A percentile compares a stretch with the other conserved stretches of the same genome.
Conservation (phyloP, 2,797 vertebrate genomes). For the Myoxocephalus aenaeus region DNA sequence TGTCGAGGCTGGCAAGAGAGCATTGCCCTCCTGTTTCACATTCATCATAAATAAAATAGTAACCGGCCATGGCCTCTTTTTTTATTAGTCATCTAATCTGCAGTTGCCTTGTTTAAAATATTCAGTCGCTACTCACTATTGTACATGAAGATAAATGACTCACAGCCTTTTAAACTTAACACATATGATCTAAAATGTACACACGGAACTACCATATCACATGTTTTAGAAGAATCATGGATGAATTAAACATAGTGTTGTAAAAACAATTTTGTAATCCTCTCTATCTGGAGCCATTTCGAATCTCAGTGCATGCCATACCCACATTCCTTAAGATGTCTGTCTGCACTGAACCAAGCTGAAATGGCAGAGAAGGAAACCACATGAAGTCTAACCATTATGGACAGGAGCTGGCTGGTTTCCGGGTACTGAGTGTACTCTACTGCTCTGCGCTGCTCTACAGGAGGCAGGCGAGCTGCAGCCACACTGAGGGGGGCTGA, state of each 20-base stretch:
- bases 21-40: conserved; percentile 46
- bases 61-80: conserved; percentile 28
- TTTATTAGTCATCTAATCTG: conserved; percentile 8
- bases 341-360: conserved; percentile 55
- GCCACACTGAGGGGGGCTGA: conserved; percentile 41
- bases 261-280: conserved; percentile 44
- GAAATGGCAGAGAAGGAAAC: conserved; percentile 69
- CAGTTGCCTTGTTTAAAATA: not conserved
- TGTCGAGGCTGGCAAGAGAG: conserved; percentile 33
- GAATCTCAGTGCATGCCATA: conserved; percentile 57
- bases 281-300: conserved; percentile 34
- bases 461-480: conserved; percentile 39
- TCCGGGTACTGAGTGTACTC: conserved; percentile 66
- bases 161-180: not conserved
- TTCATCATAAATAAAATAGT: conserved; percentile 68
- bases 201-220: not conserved
- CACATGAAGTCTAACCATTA: conserved; percentile 68
- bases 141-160: conserved; percentile 1
- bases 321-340: conserved; percentile 70
- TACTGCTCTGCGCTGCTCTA: conserved; percentile 39
- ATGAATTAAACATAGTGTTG: conserved; percentile 21
- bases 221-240: conserved; percentile 2
- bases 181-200: not conserved
- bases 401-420: conserved; percentile 68
- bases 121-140: not conserved